These are phyloP conservation scores for Mylabris phalerata DNA, from an alignment of 1,140 invertebrate species.

Conservation along the genomic window DNA sequence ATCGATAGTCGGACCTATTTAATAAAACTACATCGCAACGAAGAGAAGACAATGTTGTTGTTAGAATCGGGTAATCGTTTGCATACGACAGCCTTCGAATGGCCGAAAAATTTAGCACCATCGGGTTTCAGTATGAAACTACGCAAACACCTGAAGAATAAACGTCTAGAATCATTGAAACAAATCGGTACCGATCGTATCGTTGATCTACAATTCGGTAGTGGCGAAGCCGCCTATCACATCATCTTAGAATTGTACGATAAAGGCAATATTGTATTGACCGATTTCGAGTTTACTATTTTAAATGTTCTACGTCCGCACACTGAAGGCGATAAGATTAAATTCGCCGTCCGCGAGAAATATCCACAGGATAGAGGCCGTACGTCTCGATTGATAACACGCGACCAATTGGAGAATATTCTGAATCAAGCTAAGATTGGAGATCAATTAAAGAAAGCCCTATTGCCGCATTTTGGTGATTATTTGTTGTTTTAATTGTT, in stretches of 20 bases:
- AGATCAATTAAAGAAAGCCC: slow-evolving; percentile 76
- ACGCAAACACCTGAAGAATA: slow-evolving; percentile 95
- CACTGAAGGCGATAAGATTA: slow-evolving; percentile 87
- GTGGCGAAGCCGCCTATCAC: slow-evolving; percentile 90
- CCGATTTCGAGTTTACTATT: slow-evolving; percentile 87
- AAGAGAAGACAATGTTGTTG: slow-evolving; percentile 81
- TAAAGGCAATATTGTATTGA: slow-evolving; percentile 92
- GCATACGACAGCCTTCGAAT: slow-evolving; percentile 93
- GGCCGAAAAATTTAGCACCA: slow-evolving; percentile 94
- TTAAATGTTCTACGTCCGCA: slow-evolving; percentile 90
- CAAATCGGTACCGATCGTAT: slow-evolving; percentile 87
- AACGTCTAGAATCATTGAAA: slow-evolving; percentile 78
- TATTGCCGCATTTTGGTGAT: slow-evolving; percentile 72
- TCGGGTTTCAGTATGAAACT: slow-evolving; percentile 92
- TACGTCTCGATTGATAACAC: slow-evolving; percentile 47
- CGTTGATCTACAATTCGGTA: slow-evolving; percentile 90
- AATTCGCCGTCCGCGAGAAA: slow-evolving; percentile 85
- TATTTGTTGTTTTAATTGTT: not conserved
- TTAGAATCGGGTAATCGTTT: slow-evolving; percentile 92
- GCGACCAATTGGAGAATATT: slow-evolving; percentile 47
- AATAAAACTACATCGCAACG: slow-evolving; percentile 74
- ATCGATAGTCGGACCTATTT: slow-evolving; percentile 96
- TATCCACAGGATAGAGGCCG: slow-evolving; percentile 77
- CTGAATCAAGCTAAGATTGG: slow-evolving; percentile 60
- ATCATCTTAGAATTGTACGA: slow-evolving; percentile 96